Conservation (phyloP, 2,113 vertebrate genomes). For the Myiopsitta monachus region DNA sequence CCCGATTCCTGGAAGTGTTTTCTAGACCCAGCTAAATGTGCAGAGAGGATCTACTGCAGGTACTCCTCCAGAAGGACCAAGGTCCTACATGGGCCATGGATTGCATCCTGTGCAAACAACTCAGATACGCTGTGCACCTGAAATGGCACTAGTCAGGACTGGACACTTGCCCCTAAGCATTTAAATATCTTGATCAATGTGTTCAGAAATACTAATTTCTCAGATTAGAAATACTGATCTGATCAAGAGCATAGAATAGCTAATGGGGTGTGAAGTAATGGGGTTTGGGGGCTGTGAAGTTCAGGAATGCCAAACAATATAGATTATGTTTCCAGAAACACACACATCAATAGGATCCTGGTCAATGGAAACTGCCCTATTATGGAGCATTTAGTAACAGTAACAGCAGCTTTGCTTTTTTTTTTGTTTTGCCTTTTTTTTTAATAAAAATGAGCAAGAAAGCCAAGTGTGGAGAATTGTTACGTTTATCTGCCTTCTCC, state of each 20-base stretch:
- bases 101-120: not conserved
- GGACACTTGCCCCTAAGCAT: too few species aligned
- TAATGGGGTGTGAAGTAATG: not conserved
- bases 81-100: not conserved
- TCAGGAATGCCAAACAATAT: not conserved
- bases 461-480: not conserved
- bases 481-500: not conserved
- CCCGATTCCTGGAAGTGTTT: not conserved
- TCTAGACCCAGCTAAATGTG: not conserved
- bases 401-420: not conserved
- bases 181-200: not conserved
- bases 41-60: not conserved
- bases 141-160: not conserved
- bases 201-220: not conserved
- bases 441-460: not conserved
- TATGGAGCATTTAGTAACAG: not conserved
- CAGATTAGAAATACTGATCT: not conserved
- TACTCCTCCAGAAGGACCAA: not conserved
- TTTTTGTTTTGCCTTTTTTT: not conserved
- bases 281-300: not conserved
- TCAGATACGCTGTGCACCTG: not conserved
- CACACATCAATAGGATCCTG: not conserved
- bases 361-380: not conserved
- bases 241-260: not conserved
- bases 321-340: not conserved